Conservation (phyloP, 2,797 vertebrate genomes). For the Phalanger gymnotis region DNA sequence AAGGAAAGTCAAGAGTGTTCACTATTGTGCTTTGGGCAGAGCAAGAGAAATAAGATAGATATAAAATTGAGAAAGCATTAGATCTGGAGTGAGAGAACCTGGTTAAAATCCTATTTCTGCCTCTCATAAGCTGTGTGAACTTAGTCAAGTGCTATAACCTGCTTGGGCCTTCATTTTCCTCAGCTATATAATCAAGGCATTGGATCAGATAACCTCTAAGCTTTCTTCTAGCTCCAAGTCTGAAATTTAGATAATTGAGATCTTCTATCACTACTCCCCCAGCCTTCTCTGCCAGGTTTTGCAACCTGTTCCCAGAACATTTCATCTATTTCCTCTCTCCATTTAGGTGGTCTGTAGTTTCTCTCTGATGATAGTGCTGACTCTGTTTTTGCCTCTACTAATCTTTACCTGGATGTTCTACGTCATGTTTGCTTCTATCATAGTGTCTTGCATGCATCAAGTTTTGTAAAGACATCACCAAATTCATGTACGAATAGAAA, state of each 20-base stretch:
- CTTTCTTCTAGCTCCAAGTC: not conserved
- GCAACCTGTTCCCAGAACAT: not conserved
- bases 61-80: not conserved
- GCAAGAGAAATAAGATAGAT: not conserved
- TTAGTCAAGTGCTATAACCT: not conserved
- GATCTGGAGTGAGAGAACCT: not conserved
- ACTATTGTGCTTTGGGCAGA: not conserved
- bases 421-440: not conserved
- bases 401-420: not conserved
- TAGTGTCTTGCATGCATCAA: not conserved
- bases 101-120: not conserved
- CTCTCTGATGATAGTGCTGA: not conserved
- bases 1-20: not conserved
- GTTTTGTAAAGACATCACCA: not conserved
- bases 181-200: not conserved
- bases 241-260: not conserved
- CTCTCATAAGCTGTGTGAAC: not conserved
- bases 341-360: not conserved
- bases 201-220: not conserved
- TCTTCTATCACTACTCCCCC: not conserved
- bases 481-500: not conserved
- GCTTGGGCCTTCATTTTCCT: not conserved
- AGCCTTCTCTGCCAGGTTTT: not conserved
- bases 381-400: not conserved
- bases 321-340: not conserved